Base-by-base conservation (phyloP, 2,797 vertebrate genomes). In the Megaceryle alcyon region DNA sequence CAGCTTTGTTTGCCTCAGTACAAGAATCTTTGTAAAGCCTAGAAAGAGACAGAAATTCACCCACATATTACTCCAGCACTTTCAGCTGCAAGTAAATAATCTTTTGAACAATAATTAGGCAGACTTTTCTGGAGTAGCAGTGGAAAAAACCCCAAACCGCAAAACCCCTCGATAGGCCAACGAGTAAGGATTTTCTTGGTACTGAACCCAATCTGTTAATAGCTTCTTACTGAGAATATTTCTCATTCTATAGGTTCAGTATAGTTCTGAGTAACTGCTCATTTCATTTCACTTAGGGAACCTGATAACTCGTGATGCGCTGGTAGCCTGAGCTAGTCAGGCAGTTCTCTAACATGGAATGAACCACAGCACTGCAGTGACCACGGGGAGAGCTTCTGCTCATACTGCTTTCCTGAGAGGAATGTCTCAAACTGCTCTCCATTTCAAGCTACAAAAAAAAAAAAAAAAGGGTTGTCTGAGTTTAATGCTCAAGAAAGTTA, bases 141-240 rank as follows among this genome's bases (percentile, higher is more conserved):
- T 7, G 5, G 25, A 39, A 57, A 2, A 26, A 39, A 8, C 1
- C 3, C 3, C 37, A 26, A 53, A 23, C 7, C 2, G 6, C 20
- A 39, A 53, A 53, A 18, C 15, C 26, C 13, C 25, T 39, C n/a
- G 25, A 66, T 1, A 86, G 64, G 44, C 57, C 91, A 87, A 75
- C 7, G 39, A 75, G 10, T 49, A 88, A 73, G 16, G 43, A 90
- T 86, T 91, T 92, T 94, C 69, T 73, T 59, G 31, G 31, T 33
- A 28, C 11, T 21, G 60, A 79, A 78, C 22, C 11, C 10, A 75
- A n/a, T 29, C 10, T 59, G 25, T 82, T 23, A 5, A 29, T 7
- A 29, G 35, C 28, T 43, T 61, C 12, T 46, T 87, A 56, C 19
- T 72, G 39, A 76, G 29, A 87, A 8, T 89, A 51, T 31, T 87